Percentiles rank a stretch among this genome's conserved stretches.
Evolutionary conservation across 2,888 invertebrate species (phyloP).

Genomic region (Saturnia japonica): DNA sequence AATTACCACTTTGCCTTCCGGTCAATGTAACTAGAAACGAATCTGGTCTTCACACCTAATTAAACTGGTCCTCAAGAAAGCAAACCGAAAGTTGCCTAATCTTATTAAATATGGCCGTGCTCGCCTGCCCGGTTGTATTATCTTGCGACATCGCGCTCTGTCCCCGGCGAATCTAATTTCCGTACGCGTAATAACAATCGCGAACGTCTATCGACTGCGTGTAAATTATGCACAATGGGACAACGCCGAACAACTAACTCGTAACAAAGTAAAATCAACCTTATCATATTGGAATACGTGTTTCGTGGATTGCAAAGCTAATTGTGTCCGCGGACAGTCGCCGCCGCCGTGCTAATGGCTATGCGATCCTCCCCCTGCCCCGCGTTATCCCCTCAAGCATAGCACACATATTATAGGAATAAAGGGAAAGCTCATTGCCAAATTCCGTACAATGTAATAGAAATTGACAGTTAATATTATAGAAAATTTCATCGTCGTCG

Average conservation of each 20-base stretch:
- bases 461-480: not conserved
- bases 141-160: conserved; percentile 59
- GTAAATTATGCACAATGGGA: conserved; percentile 76
- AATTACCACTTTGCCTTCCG: too few species aligned
- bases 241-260: conserved; percentile 24
- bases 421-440: conserved; percentile 64
- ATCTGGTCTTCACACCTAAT: conserved; percentile 27
- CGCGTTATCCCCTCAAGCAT: conserved; percentile 46
- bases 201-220: conserved; percentile 78
- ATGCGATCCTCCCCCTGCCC: conserved; percentile 55
- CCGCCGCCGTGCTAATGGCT: conserved; percentile 73
- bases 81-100: conserved; percentile 38
- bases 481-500: too few species aligned
- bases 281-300: conserved; percentile 34
- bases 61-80: conserved; percentile 31
- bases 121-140: conserved; percentile 38
- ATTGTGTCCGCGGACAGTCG: conserved; percentile 56
- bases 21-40: not conserved
- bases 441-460: conserved; percentile 56
- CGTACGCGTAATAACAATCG: conserved; percentile 79
- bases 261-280: conserved; percentile 35
- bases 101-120: conserved; percentile 39
- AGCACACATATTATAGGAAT: conserved; percentile 68
- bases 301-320: conserved; percentile 28
- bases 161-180: conserved; percentile 77